Percentiles rank a stretch among this genome's conserved stretches.
These are phyloP conservation scores for Dicyrtoma fusca DNA, from an alignment of 2,888 invertebrate species.

Conservation along the genomic window DNA sequence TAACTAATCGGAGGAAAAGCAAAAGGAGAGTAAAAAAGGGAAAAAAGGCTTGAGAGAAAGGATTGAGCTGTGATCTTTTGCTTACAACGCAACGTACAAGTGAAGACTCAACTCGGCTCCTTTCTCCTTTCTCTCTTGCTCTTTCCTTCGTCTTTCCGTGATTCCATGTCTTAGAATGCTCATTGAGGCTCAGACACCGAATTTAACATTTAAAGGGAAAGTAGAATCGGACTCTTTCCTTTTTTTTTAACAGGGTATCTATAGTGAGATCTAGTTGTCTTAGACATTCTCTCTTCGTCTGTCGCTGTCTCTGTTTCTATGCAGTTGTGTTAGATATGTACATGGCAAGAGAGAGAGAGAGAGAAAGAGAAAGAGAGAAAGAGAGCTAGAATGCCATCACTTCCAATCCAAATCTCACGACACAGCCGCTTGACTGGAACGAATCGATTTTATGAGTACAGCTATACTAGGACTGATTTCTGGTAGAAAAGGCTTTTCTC, in stretches of 20 bases:
- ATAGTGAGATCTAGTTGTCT: no score
- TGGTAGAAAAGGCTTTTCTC: conserved; percentile 22
- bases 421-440: conserved; percentile 40
- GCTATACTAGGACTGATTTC: conserved; percentile 32
- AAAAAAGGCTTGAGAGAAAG: no score
- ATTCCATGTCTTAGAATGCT: no score
- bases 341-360: not conserved
- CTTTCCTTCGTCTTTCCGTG: no score
- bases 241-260: not conserved
- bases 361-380: no score
- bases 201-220: not conserved
- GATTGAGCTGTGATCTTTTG: no score
- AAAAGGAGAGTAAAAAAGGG: no score
- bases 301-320: not conserved
- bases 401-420: conserved; percentile 42
- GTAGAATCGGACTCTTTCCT: conserved; percentile 6
- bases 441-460: conserved; percentile 44
- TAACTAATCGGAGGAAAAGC: no score
- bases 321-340: not conserved
- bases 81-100: no score
- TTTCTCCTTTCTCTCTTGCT: no score
- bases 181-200: not conserved
- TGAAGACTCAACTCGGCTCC: no score
- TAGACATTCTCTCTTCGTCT: not conserved
- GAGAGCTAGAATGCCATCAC: conserved; percentile 19